A percentile compares a stretch with the other conserved stretches of the same genome.
Conservation (phyloP, 37 sponge, comb jelly and placozoan genomes). For the Hexactinellida sp. region DNA sequence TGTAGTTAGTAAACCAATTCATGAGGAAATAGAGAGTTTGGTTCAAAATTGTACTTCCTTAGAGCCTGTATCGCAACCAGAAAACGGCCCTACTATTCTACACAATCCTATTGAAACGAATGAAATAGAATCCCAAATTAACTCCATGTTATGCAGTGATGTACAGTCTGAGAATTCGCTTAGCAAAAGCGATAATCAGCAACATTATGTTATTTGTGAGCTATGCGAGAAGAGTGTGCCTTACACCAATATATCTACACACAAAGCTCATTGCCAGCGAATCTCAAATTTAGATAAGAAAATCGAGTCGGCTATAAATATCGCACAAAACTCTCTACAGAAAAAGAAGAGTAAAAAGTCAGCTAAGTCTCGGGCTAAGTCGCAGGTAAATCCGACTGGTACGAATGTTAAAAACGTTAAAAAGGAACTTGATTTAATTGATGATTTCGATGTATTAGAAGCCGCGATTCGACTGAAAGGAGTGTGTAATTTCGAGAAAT, state of each 20-base stretch:
- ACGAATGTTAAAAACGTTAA: background rate
- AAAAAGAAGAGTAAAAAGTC: background rate
- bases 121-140: background rate
- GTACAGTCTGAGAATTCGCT: background rate
- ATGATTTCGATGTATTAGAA: constrained; percentile 4
- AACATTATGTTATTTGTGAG: background rate
- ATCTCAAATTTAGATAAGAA: background rate
- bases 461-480: background rate
- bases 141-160: background rate
- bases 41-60: background rate
- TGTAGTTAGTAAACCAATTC: background rate
- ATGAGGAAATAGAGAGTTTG: no score
- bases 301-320: background rate
- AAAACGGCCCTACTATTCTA: background rate
- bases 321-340: background rate
- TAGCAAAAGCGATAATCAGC: background rate
- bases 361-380: background rate
- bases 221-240: background rate
- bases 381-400: background rate
- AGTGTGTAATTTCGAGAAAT: background rate
- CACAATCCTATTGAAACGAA: background rate
- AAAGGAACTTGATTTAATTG: background rate
- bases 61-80: no score
- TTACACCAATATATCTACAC: background rate
- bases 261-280: background rate